phyloP scores from a whole-genome alignment of 2,888 invertebrate species.

The Trimorus sp. region DNA sequence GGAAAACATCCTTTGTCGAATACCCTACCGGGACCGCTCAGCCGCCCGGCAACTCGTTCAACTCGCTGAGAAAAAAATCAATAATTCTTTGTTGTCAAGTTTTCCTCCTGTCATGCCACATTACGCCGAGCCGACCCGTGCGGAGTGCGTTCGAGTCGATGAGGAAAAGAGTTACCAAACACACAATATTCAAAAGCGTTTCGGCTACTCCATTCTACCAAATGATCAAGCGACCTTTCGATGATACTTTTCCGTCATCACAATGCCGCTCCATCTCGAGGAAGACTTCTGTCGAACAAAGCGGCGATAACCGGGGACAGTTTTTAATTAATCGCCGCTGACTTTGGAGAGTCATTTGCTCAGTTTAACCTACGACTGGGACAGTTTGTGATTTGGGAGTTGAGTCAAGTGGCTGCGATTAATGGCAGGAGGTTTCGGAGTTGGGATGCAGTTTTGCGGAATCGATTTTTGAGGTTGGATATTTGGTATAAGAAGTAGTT shows the following conservation, averaged over 20 bases:
- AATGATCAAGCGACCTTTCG: slow-evolving; percentile 53
- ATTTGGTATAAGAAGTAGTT: too few species aligned
- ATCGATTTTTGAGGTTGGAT: too few species aligned
- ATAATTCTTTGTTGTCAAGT: slow-evolving; percentile 81
- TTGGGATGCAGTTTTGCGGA: too few species aligned
- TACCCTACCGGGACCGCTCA: slow-evolving; percentile 80
- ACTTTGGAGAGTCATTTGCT: neutral
- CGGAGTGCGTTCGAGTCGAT: slow-evolving; percentile 67
- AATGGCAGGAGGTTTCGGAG: too few species aligned
- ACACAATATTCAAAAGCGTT: slow-evolving; percentile 54
- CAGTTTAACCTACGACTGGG: too few species aligned
- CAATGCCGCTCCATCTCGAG: slow-evolving; percentile 2
- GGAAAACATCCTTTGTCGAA: slow-evolving; percentile 81
- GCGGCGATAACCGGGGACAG: neutral
- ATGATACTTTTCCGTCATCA: slow-evolving; percentile 52
- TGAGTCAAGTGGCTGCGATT: too few species aligned
- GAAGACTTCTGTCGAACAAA: slow-evolving; percentile 2
- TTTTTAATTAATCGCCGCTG: slow-evolving; percentile 10
- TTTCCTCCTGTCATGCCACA: slow-evolving; percentile 78
- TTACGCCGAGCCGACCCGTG: slow-evolving; percentile 71
- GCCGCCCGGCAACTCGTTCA: slow-evolving; percentile 79
- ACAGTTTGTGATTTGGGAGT: too few species aligned
- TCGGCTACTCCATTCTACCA: slow-evolving; percentile 56
- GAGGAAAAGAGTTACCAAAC: slow-evolving; percentile 68
- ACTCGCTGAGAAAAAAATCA: slow-evolving; percentile 80